phyloP scores from a whole-genome alignment of 2,888 invertebrate species.

The Caenorhabditis zanzibari region DNA sequence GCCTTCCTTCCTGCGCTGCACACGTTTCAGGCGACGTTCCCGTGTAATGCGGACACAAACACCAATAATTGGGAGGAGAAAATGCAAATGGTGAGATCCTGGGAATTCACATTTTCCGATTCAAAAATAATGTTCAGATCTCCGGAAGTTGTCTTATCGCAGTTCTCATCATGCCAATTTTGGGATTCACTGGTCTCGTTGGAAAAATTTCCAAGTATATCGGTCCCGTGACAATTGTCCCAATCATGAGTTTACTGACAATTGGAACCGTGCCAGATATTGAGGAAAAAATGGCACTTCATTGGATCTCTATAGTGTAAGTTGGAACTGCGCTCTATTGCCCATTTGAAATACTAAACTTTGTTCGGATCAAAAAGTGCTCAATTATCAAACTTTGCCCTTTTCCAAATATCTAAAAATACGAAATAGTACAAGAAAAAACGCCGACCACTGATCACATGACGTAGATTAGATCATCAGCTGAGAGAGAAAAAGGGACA shows the following conservation, averaged over 20 bases:
- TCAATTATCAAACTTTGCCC: neutral
- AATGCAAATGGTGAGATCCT: constrained; percentile 49
- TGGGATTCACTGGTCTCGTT: constrained; percentile 79
- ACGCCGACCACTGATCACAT: constrained; percentile 11
- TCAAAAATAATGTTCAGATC: no score
- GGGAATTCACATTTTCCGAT: no score
- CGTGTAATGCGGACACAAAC: constrained; percentile 48
- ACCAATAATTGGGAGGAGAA: constrained; percentile 52
- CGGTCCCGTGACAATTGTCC: constrained; percentile 81
- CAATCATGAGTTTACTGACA: constrained; percentile 75
- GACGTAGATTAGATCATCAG: constrained; percentile 15
- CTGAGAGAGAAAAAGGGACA: neutral
- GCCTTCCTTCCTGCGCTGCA: constrained; percentile 81
- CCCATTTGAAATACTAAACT: neutral
- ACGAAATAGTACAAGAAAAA: neutral
- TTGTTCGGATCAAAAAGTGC: neutral
- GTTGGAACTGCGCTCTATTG: constrained; percentile 36
- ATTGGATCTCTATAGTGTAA: constrained; percentile 81
- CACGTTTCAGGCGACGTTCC: constrained; percentile 72
- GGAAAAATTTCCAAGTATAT: constrained; percentile 71
- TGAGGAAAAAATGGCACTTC: constrained; percentile 73
- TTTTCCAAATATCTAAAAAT: neutral
- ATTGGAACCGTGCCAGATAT: constrained; percentile 76
- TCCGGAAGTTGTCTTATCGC: constrained; percentile 77
- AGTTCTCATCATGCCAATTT: constrained; percentile 76